phyloP scores from a whole-genome alignment of 2,888 invertebrate genomes.

The Aethes cnicana region DNA sequence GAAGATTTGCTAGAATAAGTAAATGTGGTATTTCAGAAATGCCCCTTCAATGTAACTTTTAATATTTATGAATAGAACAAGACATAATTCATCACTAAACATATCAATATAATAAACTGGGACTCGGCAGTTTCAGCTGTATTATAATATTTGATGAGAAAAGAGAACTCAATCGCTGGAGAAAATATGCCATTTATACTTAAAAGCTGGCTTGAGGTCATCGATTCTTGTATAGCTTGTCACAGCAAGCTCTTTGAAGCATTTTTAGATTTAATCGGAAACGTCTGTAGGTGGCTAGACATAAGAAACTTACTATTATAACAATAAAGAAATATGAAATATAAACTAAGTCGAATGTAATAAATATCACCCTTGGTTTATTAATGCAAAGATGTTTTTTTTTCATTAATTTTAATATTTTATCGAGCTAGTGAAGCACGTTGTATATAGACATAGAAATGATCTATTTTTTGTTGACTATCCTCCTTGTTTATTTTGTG shows the following conservation, averaged over 20 bases:
- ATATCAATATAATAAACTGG: conserved; percentile 15
- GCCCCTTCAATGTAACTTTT: no score
- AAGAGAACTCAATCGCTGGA: no score
- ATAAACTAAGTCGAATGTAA: conserved; percentile 57
- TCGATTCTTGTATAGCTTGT: conserved; percentile 63
- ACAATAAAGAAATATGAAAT: no score
- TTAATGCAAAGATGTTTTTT: conserved; percentile 47
- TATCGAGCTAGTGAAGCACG: conserved; percentile 40
- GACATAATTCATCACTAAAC: no score
- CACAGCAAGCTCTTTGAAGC: conserved; percentile 78
- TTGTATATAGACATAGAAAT: conserved; percentile 72
- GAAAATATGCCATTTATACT: no score
- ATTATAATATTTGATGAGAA: no score
- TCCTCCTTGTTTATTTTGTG: conserved; percentile 70
- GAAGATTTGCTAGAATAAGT: no score
- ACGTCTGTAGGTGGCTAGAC: conserved; percentile 64
- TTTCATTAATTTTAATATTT: conserved; percentile 39
- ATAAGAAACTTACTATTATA: conserved; percentile 40
- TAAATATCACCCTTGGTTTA: conserved; percentile 48
- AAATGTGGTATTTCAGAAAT: no score
- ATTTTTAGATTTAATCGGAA: conserved; percentile 72
- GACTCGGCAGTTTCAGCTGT: no score
- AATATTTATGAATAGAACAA: no score
- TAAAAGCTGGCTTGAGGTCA: conserved; percentile 17
- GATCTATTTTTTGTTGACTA: conserved; percentile 70